These are phyloP conservation scores for Macaria liturata DNA, from an alignment of 2,888 invertebrate species.

Conservation along the genomic window DNA sequence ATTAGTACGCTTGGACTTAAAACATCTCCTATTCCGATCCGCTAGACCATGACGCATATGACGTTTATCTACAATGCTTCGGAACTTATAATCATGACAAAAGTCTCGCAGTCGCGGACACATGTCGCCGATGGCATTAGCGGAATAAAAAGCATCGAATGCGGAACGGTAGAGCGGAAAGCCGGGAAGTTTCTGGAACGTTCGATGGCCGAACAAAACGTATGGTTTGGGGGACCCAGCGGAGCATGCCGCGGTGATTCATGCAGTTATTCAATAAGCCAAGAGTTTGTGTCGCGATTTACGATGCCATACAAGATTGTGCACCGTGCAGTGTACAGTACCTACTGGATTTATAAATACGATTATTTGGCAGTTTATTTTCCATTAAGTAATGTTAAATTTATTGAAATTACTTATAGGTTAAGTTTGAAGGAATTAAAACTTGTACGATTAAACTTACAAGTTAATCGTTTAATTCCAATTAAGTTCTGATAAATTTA, in stretches of 20 bases:
- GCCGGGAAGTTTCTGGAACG: conserved; percentile 36
- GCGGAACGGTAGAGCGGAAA: conserved; percentile 55
- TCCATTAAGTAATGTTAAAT: too few species aligned
- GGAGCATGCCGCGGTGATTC: conserved; percentile 71
- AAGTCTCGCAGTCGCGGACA: conserved; percentile 47
- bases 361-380: too few species aligned
- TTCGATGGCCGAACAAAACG: conserved; percentile 54
- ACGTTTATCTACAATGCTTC: conserved; percentile 41
- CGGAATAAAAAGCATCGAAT: conserved; percentile 55
- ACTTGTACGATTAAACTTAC: too few species aligned
- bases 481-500: too few species aligned
- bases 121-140: conserved; percentile 67
- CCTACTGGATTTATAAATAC: too few species aligned
- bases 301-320: conserved; percentile 38
- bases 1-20: conserved; percentile 24
- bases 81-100: conserved; percentile 61
- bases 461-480: too few species aligned
- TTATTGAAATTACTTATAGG: too few species aligned
- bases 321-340: too few species aligned
- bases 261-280: conserved; percentile 78
- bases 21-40: conserved; percentile 32
- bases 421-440: too few species aligned
- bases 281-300: conserved; percentile 54
- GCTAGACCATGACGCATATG: conserved; percentile 38
- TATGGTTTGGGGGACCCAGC: conserved; percentile 60